These are phyloP conservation scores for Panzeria rudis DNA, from an alignment of 2,888 invertebrate genomes.

Conservation along the genomic window DNA sequence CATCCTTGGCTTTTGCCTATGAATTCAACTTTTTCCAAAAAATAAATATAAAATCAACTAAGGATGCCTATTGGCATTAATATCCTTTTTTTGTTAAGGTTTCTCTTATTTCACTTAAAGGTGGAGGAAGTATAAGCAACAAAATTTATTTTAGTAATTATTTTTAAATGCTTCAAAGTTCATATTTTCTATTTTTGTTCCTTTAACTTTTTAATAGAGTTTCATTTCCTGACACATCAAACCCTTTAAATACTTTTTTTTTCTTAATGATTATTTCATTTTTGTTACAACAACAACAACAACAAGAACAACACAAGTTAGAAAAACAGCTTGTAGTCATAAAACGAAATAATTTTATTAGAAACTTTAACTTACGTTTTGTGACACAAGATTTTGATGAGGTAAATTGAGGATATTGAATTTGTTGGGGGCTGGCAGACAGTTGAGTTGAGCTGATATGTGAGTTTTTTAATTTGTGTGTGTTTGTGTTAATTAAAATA, in stretches of 20 bases:
- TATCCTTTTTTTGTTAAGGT: slow-evolving; percentile 42
- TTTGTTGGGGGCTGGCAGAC: not conserved
- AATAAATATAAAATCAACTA: not conserved
- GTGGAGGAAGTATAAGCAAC: not conserved
- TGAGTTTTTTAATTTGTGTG: not conserved
- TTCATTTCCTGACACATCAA: slow-evolving; percentile 57
- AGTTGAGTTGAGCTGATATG: not conserved
- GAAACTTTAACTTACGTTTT: slow-evolving; percentile 27
- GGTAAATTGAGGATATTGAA: not conserved
- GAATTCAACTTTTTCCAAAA: not conserved
- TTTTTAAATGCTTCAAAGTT: slow-evolving; percentile 46
- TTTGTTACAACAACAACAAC: slow-evolving; percentile 72
- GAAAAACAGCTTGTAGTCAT: slow-evolving; percentile 58
- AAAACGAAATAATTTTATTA: slow-evolving; percentile 49
- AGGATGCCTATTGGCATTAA: slow-evolving; percentile 68
- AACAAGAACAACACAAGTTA: slow-evolving; percentile 43
- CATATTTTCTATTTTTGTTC: slow-evolving; percentile 7
- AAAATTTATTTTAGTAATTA: slow-evolving; percentile 49
- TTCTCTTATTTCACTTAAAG: not conserved
- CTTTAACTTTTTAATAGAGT: slow-evolving; percentile 58
- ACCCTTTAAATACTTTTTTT: slow-evolving; percentile 38
- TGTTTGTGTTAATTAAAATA: slow-evolving; percentile 5
- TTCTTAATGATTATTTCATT: slow-evolving; percentile 72
- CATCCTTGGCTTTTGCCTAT: slow-evolving; percentile 6
- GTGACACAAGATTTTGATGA: not conserved